Evolutionary conservation across 2,797 vertebrate species (phyloP).

Genomic region (Pseudochirops cupreus): DNA sequence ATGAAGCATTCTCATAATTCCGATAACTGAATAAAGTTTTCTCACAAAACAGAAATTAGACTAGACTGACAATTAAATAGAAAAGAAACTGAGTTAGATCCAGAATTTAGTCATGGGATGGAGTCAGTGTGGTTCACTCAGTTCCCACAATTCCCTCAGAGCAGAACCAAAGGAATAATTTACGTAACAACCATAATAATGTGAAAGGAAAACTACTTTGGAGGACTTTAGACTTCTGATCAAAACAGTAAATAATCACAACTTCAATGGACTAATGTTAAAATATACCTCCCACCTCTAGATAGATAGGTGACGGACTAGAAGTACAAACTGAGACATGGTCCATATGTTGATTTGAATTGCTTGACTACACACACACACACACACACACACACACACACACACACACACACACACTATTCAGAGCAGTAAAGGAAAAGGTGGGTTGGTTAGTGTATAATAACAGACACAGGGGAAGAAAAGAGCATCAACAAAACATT

Average conservation of each 20-base stretch:
- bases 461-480: not conserved
- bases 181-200: not conserved
- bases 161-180: not conserved
- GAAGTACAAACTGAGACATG: not conserved
- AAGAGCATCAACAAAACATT: not conserved
- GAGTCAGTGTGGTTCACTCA: not conserved
- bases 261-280: not conserved
- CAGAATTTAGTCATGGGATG: not conserved
- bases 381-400: too few relatives aligned
- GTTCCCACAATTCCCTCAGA: not conserved
- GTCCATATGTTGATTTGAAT: not conserved
- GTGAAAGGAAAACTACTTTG: not conserved
- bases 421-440: not conserved
- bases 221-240: not conserved
- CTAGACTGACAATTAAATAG: not conserved
- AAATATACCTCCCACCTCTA: not conserved
- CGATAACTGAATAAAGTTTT: not conserved
- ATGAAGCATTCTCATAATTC: not conserved
- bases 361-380: not conserved
- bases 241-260: not conserved
- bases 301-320: not conserved
- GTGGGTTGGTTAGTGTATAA: not conserved
- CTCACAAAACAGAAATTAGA: not conserved
- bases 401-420: too few relatives aligned
- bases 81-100: not conserved